Percentiles rank a stretch among this genome's conserved stretches.
Conservation (phyloP, 2,113 vertebrate genomes). For the Charadrius vociferus region DNA sequence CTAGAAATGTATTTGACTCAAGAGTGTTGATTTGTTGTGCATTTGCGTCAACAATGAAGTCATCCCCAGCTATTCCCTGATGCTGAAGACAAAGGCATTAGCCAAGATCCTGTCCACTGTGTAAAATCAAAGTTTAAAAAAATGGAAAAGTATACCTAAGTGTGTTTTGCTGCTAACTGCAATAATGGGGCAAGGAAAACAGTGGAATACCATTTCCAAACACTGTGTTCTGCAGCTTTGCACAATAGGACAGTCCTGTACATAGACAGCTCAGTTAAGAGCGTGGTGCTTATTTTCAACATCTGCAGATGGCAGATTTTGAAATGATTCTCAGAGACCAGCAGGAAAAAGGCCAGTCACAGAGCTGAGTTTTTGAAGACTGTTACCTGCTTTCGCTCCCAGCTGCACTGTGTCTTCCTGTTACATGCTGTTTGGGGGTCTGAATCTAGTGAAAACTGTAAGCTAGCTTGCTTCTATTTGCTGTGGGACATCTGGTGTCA, state of each 20-base stretch:
- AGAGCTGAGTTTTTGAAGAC: not conserved
- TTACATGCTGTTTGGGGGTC: not conserved
- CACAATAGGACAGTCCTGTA: not conserved
- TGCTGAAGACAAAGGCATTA: not conserved
- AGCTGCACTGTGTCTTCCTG: not conserved
- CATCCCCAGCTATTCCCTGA: not conserved
- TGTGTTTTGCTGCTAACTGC: not conserved
- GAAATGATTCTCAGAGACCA: not conserved
- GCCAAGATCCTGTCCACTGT: not conserved
- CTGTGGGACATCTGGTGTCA: not conserved
- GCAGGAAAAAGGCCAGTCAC: not conserved
- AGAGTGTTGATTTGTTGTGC: not conserved
- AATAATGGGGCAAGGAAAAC: not conserved
- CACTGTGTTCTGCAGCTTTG: not conserved
- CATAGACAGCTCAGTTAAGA: not conserved
- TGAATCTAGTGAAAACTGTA: not conserved
- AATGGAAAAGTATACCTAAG: not conserved
- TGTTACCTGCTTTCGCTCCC: not conserved
- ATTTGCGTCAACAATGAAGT: not conserved
- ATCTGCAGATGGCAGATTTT: not conserved
- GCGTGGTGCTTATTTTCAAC: not conserved
- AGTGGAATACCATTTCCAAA: not conserved
- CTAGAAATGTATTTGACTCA: not conserved
- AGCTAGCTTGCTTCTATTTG: not conserved
- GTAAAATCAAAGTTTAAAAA: not conserved